Conservation (phyloP, 2,113 vertebrate species). For the Gambusia holbrooki region DNA sequence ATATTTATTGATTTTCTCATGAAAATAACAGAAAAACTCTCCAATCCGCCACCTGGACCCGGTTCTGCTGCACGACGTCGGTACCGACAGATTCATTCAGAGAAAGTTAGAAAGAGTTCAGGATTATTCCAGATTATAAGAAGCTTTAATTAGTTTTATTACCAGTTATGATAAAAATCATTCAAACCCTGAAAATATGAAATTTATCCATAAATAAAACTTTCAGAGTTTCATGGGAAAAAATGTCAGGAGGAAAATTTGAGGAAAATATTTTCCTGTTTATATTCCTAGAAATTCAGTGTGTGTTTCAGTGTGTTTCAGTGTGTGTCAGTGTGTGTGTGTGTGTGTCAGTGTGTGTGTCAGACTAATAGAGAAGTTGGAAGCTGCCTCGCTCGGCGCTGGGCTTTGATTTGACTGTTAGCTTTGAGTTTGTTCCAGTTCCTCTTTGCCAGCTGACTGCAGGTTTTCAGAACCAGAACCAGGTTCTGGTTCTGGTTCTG, state of each 20-base stretch:
- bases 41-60: too few relatives aligned
- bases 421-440: constrained; percentile 35
- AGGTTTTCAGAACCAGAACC: constrained; percentile 10
- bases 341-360: constrained; percentile 4
- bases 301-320: background rate
- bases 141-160: too few relatives aligned
- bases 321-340: constrained; percentile 15
- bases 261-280: background rate
- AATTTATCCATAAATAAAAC: background rate
- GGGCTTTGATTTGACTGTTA: constrained; percentile 27
- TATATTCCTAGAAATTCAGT: too few relatives aligned
- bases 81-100: too few relatives aligned
- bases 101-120: too few relatives aligned
- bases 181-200: too few relatives aligned
- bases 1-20: too few relatives aligned
- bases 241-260: background rate
- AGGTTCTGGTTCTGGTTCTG: background rate
- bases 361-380: constrained; percentile 50
- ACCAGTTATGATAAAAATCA: too few relatives aligned
- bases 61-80: too few relatives aligned
- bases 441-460: constrained; percentile 29
- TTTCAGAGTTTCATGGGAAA: background rate
- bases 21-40: too few relatives aligned
- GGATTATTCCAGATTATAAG: too few relatives aligned
- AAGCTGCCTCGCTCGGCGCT: constrained; percentile 25